Evolutionary conservation across 1,140 invertebrate species (phyloP).

Genomic region (Copidosoma floridanum): DNA sequence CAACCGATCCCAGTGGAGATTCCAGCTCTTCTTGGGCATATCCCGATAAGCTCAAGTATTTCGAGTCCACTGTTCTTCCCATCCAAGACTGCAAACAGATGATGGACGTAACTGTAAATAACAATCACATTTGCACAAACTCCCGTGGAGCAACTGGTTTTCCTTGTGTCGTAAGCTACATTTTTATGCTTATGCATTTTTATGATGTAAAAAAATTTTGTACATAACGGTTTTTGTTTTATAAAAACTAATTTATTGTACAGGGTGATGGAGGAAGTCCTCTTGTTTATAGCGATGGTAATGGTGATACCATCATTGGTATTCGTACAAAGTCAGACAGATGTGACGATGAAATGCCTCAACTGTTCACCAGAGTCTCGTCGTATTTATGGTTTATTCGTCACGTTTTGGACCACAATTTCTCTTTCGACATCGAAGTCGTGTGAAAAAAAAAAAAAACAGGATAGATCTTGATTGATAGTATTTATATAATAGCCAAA

Average conservation of each 20-base stretch:
- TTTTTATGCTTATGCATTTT: too few species aligned
- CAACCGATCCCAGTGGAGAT: too few species aligned
- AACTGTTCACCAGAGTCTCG: not conserved
- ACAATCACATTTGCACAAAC: not conserved
- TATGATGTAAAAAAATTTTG: too few species aligned
- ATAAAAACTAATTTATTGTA: too few species aligned
- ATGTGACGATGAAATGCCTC: not conserved
- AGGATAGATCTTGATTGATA: too few species aligned
- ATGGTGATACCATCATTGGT: not conserved
- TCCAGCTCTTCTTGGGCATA: not conserved
- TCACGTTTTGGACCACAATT: too few species aligned
- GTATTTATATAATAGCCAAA: too few species aligned
- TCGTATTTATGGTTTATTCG: not conserved
- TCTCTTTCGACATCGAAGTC: too few species aligned
- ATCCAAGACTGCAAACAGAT: not conserved
- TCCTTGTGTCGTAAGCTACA: not conserved
- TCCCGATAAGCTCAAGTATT: not conserved
- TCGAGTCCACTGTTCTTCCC: not conserved
- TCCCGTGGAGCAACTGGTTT: not conserved
- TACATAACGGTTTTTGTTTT: too few species aligned
- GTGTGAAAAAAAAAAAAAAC: too few species aligned
- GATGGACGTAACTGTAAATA: not conserved
- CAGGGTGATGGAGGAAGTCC: constrained; percentile 35
- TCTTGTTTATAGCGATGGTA: constrained; percentile 12
- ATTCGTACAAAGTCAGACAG: not conserved